Evolutionary conservation across 2,113 vertebrate species (phyloP).

Genomic region (Gymnobelideus leadbeateri): DNA sequence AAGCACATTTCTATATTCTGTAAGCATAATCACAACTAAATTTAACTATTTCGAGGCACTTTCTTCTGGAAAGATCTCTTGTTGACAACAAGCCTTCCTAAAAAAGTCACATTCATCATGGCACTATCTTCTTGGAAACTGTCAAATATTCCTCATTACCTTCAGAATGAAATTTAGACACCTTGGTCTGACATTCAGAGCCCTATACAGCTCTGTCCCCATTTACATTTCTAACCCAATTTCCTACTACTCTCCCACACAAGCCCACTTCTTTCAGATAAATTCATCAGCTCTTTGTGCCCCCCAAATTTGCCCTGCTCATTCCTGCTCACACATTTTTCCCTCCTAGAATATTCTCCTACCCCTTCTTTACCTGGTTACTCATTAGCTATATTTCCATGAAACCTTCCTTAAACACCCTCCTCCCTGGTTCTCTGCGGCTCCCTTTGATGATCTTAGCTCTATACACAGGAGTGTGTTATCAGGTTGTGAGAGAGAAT

Average conservation of each 20-base stretch:
- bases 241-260: neutral
- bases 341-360: neutral
- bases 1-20: constrained; percentile 57
- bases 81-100: constrained; percentile 22
- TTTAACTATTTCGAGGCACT: constrained; percentile 42
- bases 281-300: neutral
- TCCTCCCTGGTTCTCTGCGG: neutral
- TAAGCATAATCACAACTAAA: constrained; percentile 58
- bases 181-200: neutral
- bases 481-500: neutral
- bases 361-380: neutral
- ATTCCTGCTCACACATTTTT: neutral
- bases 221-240: neutral
- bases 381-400: neutral
- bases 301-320: neutral
- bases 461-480: neutral
- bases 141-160: neutral
- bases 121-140: neutral
- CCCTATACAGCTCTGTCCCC: neutral
- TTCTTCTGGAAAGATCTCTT: constrained; percentile 50
- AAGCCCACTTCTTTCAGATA: neutral
- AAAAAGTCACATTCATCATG: constrained; percentile 41
- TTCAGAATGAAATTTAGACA: neutral
- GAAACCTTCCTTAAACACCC: neutral
- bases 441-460: neutral